Percentiles rank a stretch among this genome's conserved stretches.
These are phyloP conservation scores for Heliconius erato DNA, from an alignment of 2,888 invertebrate species.

Conservation along the genomic window DNA sequence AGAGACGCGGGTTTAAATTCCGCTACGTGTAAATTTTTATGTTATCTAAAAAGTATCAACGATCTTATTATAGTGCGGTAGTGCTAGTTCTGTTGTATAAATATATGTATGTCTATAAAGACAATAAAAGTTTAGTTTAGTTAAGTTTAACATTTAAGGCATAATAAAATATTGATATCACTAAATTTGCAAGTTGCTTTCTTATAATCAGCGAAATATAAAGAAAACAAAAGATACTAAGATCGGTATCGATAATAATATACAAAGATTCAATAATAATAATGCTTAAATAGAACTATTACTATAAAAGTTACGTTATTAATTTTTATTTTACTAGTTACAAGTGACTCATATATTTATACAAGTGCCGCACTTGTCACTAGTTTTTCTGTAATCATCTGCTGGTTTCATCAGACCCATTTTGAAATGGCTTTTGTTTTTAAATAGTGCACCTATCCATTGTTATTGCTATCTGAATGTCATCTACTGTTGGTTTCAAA, in stretches of 20 bases:
- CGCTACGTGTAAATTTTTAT: too few relatives aligned
- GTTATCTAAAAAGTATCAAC: too few relatives aligned
- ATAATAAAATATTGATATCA: too few relatives aligned
- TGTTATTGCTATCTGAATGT: slow-evolving; percentile 41
- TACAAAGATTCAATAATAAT: neutral
- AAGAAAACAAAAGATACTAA: neutral
- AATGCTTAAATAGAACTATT: neutral
- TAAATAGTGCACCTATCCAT: slow-evolving; percentile 43
- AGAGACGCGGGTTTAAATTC: too few relatives aligned
- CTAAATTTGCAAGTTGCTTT: too few relatives aligned
- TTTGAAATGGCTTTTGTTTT: slow-evolving; percentile 55
- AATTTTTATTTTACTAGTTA: slow-evolving; percentile 21
- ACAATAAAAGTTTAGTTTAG: too few relatives aligned
- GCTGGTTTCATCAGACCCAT: slow-evolving; percentile 59
- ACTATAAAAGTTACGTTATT: slow-evolving; percentile 3
- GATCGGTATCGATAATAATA: neutral
- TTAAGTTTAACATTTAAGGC: too few relatives aligned
- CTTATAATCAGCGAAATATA: neutral
- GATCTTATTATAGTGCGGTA: too few relatives aligned
- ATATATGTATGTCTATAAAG: too few relatives aligned
- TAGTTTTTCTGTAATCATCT: slow-evolving; percentile 52
- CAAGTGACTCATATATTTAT: slow-evolving; percentile 71
- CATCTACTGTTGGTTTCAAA: slow-evolving; percentile 38
- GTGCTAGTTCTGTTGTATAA: too few relatives aligned
- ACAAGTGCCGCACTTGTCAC: slow-evolving; percentile 64